Conservation (phyloP, 2,888 invertebrate species). For the Zonitis immaculata region DNA sequence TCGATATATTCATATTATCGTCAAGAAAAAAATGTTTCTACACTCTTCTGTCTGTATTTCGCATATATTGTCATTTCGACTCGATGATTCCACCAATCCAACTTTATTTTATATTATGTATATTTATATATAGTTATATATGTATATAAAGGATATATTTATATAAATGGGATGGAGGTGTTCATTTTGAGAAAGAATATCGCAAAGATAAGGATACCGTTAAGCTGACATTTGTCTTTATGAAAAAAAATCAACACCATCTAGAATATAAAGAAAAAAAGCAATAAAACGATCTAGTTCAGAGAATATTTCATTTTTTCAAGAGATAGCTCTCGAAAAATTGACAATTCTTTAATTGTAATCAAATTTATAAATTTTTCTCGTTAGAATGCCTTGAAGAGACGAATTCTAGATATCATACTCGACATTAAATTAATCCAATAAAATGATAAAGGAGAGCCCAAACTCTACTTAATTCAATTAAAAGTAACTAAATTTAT, state of each 20-base stretch:
- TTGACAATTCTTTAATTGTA: no score
- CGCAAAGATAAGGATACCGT: neutral
- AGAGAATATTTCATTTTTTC: neutral
- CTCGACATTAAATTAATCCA: neutral
- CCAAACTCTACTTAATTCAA: neutral
- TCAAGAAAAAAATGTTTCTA: neutral
- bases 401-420: neutral
- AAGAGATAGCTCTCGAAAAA: no score
- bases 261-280: neutral
- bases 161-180: neutral
- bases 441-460: neutral
- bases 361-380: neutral
- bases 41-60: neutral
- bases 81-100: neutral
- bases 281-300: neutral
- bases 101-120: neutral
- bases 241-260: neutral
- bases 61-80: neutral
- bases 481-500: constrained; percentile 2
- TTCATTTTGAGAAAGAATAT: neutral
- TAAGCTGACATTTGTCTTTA: neutral
- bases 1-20: neutral
- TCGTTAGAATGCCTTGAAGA: neutral
- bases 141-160: neutral
- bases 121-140: neutral